Evolutionary conservation across 2,797 vertebrate species (phyloP), one percentile per base, ranked within the genome.

Genomic region (Luscinia megarhynchos): DNA sequence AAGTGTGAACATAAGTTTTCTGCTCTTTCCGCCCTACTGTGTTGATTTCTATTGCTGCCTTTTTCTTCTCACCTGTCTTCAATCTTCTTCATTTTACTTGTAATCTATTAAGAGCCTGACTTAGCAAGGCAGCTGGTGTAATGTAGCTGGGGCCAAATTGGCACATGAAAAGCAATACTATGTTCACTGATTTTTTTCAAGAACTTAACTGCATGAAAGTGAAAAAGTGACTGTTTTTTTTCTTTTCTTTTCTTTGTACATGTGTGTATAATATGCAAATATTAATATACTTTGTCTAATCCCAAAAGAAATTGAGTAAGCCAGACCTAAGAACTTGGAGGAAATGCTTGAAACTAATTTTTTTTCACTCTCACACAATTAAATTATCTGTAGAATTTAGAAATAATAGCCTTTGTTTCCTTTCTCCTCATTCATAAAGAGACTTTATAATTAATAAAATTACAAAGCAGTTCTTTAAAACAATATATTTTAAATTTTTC

Each of bases 121-220:
- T 72, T 84, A 72, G 23, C 26, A 74, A 87, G 79, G 64, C 72
- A 93, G 61, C 62, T 91, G 62, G 69, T 81, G 15, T 26, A 85
- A 74, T 10, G 46, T 32, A 67, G 15, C 15, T 34, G 34, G 15
- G 29, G 45, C 64, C 32, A 77, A 45, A 75, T 30, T 88, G 46
- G 23, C n/a, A 43, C 50, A 57, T 20, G 61, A 17, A 77, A 89
- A 80, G 32, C 23, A 48, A 22, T 59, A 27, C 12, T 34, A 11
- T 53, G 10, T 55, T 87, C 46, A 32, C 7, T 58, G 15, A 4
- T 34, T 70, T 85, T 74, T 26, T 81, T 20, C 20, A 81, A 41
- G 18, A 81, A 50, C 7, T 48, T 62, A 62, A 24, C 23, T 27
- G 15, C 10, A 64, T 10, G 2, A 61, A 81, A 88, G 3, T 43